These are phyloP conservation scores for Centropristis striata DNA, from an alignment of 2,113 vertebrate species.

Conservation along the genomic window DNA sequence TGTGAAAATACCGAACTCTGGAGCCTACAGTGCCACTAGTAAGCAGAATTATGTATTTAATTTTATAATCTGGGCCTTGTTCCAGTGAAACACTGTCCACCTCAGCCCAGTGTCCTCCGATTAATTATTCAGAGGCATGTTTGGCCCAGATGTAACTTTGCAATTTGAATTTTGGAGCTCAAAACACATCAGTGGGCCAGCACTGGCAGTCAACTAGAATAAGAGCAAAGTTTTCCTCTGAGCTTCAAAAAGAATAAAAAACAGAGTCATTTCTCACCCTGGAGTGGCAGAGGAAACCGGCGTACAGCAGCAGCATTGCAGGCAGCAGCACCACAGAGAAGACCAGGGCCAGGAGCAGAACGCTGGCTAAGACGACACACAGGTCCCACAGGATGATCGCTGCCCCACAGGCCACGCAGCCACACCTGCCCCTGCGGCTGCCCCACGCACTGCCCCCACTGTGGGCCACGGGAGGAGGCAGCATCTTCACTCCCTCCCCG, in stretches of 20 bases:
- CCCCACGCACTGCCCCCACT: conserved; percentile 78
- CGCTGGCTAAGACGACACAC: conserved; percentile 79
- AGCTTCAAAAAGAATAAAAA: neutral
- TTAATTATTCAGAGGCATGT: neutral
- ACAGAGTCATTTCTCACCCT: conserved; percentile 79
- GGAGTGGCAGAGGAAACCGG: conserved; percentile 92
- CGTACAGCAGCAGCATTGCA: conserved; percentile 87
- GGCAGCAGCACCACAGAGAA: conserved; percentile 88
- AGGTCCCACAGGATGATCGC: conserved; percentile 88
- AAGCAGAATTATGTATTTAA: neutral
- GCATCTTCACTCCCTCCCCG: conserved; percentile 82
- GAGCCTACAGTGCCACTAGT: neutral
- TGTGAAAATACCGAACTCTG: neutral
- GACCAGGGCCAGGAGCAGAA: conserved; percentile 82
- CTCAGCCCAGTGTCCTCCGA: neutral
- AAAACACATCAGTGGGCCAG: neutral
- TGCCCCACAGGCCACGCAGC: conserved; percentile 88
- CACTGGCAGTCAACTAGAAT: neutral
- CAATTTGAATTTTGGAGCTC: neutral
- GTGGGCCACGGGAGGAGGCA: conserved; percentile 84
- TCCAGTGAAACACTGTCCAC: neutral
- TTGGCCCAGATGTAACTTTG: neutral
- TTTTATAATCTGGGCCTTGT: neutral
- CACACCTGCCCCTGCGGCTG: conserved; percentile 84
- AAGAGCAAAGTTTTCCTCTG: neutral